A percentile compares a stretch with the other conserved stretches of the same genome.
phyloP scores from a whole-genome alignment of 2,888 invertebrate species.

The Drosophila neotestacea region DNA sequence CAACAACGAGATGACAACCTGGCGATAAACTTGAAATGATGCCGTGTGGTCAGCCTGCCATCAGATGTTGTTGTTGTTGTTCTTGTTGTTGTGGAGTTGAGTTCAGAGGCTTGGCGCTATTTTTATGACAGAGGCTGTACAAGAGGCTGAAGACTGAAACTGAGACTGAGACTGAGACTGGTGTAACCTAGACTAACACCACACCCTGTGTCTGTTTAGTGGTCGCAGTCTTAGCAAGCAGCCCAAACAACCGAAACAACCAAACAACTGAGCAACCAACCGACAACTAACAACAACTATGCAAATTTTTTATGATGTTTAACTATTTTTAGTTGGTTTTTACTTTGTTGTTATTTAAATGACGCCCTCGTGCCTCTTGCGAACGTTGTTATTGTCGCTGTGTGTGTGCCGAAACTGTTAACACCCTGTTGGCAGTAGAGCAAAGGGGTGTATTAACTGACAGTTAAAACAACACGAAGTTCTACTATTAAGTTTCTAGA shows the following conservation, averaged over 20 bases:
- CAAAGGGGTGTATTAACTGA: neutral
- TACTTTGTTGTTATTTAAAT: slow-evolving; percentile 78
- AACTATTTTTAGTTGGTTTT: slow-evolving; percentile 78
- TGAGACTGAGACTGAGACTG: slow-evolving; percentile 8
- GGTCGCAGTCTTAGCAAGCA: slow-evolving; percentile 3
- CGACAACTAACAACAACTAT: slow-evolving; percentile 77
- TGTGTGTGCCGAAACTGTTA: slow-evolving; percentile 41
- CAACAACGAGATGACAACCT: slow-evolving; percentile 64
- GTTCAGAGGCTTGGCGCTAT: slow-evolving; percentile 68
- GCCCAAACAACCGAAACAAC: slow-evolving; percentile 54
- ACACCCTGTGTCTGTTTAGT: slow-evolving; percentile 49
- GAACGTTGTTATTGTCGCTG: neutral
- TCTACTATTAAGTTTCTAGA: no score
- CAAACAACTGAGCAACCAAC: slow-evolving; percentile 45
- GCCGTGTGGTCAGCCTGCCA: slow-evolving; percentile 30
- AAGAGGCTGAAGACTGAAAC: slow-evolving; percentile 14
- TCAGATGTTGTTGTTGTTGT: slow-evolving; percentile 4
- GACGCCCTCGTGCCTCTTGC: slow-evolving; percentile 62
- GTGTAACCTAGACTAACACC: slow-evolving; percentile 30
- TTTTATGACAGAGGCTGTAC: slow-evolving; percentile 65
- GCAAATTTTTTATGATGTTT: slow-evolving; percentile 79
- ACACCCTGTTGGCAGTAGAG: slow-evolving; percentile 27
- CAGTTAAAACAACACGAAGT: no score
- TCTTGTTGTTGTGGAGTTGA: slow-evolving; percentile 8
- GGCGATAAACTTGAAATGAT: slow-evolving; percentile 60